These are phyloP conservation scores for Eupithecia subumbrata DNA, from an alignment of 2,888 invertebrate genomes.

Conservation along the genomic window DNA sequence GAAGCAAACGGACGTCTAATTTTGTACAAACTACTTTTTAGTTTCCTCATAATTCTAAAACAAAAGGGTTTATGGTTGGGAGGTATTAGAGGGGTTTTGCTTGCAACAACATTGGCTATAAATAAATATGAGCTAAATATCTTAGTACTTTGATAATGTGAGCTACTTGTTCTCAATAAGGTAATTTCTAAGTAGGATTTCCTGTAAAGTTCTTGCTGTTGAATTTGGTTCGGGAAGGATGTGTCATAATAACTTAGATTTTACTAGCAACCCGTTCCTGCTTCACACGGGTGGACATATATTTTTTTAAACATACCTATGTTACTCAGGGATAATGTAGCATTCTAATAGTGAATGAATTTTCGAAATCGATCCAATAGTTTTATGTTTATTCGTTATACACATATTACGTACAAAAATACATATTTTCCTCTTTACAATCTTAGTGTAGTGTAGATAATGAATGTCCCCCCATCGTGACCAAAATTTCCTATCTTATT, in stretches of 20 bases:
- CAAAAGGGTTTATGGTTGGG: background rate
- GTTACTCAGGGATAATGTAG: too few species aligned
- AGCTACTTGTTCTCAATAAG: background rate
- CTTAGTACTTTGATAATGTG: background rate
- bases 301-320: too few species aligned
- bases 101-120: conserved; percentile 12
- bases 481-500: background rate
- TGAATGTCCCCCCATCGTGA: background rate
- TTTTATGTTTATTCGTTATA: too few species aligned
- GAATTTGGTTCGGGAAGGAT: background rate
- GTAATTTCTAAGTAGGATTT: background rate
- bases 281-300: too few species aligned
- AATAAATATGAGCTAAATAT: conserved; percentile 10
- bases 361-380: too few species aligned
- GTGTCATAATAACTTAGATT: background rate
- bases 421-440: too few species aligned
- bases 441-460: background rate
- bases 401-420: too few species aligned
- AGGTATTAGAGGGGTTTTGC: conserved; percentile 13
- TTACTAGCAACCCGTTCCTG: too few species aligned
- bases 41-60: conserved; percentile 47
- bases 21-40: conserved; percentile 58
- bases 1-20: conserved; percentile 66
- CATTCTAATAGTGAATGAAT: too few species aligned
- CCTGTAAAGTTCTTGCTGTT: conserved; percentile 13